A percentile compares a stretch with the other conserved stretches of the same genome.
These are phyloP conservation scores for Lithophane socia DNA, from an alignment of 2,888 invertebrate species.

Conservation along the genomic window DNA sequence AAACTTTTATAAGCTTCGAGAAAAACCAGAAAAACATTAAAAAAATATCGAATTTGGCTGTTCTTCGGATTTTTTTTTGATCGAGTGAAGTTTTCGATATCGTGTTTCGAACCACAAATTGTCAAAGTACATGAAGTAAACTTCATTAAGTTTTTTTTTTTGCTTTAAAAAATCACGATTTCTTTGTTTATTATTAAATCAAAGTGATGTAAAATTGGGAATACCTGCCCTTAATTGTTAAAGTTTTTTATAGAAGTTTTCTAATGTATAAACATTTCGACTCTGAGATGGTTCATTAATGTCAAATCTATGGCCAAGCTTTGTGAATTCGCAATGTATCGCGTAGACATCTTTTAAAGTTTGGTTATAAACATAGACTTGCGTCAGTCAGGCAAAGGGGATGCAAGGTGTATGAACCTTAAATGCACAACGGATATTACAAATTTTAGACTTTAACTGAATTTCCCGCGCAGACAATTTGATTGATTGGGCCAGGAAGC, in stretches of 20 bases:
- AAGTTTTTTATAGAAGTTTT: constrained; percentile 13
- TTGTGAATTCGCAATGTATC: background rate
- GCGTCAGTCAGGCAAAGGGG: background rate
- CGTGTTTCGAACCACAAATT: too few relatives aligned
- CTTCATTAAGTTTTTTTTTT: too few relatives aligned
- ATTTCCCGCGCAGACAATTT: constrained; percentile 68
- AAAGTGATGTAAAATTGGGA: too few relatives aligned
- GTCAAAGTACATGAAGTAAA: too few relatives aligned
- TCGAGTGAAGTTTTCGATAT: too few relatives aligned
- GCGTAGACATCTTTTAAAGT: background rate
- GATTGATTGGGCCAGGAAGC: constrained; percentile 51
- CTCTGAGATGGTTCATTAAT: background rate
- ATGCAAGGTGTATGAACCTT: background rate
- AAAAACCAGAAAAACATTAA: too few relatives aligned
- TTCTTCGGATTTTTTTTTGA: too few relatives aligned
- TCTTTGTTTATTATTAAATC: too few relatives aligned
- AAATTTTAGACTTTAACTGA: constrained; percentile 43
- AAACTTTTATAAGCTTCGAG: too few relatives aligned
- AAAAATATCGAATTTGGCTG: too few relatives aligned
- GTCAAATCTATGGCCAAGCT: background rate
- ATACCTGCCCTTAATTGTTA: too few relatives aligned
- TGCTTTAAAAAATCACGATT: too few relatives aligned
- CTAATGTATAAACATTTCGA: constrained; percentile 16
- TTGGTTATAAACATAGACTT: background rate
- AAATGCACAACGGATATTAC: constrained; percentile 56